Conservation (phyloP, 2,113 vertebrate species). For the Alligator mississippiensis region DNA sequence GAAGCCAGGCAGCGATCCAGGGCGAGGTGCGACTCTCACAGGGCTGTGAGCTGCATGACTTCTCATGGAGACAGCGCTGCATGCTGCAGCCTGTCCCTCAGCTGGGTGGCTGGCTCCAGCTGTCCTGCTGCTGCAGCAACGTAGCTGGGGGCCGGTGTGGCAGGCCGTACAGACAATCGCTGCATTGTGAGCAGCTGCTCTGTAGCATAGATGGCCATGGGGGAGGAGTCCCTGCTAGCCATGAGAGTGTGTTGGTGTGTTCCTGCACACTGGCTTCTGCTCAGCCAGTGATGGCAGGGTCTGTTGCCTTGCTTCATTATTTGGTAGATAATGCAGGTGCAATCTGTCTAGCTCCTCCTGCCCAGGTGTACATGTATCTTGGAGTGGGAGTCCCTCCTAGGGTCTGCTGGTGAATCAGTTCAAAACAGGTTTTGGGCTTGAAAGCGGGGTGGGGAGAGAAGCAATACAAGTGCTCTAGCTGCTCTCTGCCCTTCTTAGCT, state of each 20-base stretch:
- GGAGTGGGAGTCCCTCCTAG: background rate
- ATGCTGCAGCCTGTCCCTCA: background rate
- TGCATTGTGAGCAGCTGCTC: background rate
- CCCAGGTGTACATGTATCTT: background rate
- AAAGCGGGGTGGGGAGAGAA: background rate
- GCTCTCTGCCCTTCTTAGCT: background rate
- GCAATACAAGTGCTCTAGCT: no score
- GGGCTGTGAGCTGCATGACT: background rate
- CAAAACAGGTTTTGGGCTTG: background rate
- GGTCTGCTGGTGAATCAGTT: background rate
- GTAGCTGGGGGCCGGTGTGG: background rate
- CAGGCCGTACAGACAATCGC: background rate
- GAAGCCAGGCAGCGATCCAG: conserved; percentile 4
- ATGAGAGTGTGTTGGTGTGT: background rate
- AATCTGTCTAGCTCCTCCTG: background rate
- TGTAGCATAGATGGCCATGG: background rate
- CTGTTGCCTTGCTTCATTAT: background rate
- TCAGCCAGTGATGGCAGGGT: background rate
- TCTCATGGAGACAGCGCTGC: background rate
- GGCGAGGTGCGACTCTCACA: background rate
- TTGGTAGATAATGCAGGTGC: background rate
- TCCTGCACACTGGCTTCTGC: background rate
- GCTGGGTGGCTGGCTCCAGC: background rate
- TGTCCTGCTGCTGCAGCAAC: conserved; percentile 13
- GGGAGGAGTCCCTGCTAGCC: background rate